These are phyloP conservation scores for Sebastes trivittatus DNA, from an alignment of 2,797 vertebrate species.

Conservation along the genomic window DNA sequence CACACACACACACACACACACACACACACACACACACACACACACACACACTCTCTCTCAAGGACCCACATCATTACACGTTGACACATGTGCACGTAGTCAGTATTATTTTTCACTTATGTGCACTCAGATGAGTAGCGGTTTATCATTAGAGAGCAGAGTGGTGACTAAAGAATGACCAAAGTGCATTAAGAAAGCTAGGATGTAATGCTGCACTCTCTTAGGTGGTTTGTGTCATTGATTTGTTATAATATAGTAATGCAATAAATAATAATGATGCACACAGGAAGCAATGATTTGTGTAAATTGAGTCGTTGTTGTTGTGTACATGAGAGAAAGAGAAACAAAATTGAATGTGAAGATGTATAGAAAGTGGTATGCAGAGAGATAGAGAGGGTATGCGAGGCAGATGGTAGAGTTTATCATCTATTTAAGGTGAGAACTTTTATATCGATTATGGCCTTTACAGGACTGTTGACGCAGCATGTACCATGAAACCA, in stretches of 20 bases:
- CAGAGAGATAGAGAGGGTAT: background rate
- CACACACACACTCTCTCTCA: background rate
- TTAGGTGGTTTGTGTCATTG: constrained; percentile 31
- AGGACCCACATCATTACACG: constrained; percentile 20
- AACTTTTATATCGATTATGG: constrained; percentile 51
- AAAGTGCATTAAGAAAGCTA: constrained; percentile 13
- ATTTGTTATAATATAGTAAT: constrained; percentile 24
- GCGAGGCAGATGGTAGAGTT: constrained; percentile 11
- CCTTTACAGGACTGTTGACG: constrained; percentile 42
- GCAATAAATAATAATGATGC: background rate
- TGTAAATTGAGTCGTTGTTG: background rate
- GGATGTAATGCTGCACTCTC: background rate
- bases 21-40: background rate
- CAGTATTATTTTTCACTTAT: constrained; percentile 40
- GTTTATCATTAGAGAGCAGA: constrained; percentile 22
- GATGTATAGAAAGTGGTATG: background rate
- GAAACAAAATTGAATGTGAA: background rate
- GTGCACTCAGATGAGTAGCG: constrained; percentile 21
- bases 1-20: constrained; percentile 7
- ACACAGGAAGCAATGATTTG: background rate
- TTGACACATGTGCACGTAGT: constrained; percentile 10
- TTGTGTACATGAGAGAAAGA: background rate
- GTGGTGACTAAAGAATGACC: constrained; percentile 10
- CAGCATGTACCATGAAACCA: constrained; percentile 19
- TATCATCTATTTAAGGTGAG: constrained; percentile 37